These are phyloP conservation scores for Myotis yumanensis DNA, from an alignment of 2,113 vertebrate species.

Conservation along the genomic window DNA sequence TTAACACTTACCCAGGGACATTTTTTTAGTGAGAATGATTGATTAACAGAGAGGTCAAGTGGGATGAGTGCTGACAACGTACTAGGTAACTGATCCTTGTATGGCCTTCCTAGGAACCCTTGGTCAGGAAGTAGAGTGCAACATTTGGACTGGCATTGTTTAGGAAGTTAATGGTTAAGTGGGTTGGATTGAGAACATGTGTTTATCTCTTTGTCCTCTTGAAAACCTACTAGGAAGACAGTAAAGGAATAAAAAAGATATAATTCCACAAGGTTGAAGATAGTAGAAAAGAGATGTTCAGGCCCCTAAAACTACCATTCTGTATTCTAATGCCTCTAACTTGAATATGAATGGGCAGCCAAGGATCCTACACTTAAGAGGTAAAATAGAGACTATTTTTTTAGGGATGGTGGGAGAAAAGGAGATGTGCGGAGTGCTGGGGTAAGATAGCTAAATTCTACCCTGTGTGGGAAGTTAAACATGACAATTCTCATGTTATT, in stretches of 20 bases:
- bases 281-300: not conserved
- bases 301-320: not conserved
- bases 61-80: not conserved
- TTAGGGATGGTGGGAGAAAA: not conserved
- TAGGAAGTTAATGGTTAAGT: not conserved
- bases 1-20: not conserved
- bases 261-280: not conserved
- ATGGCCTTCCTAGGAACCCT: not conserved
- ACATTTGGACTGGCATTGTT: not conserved
- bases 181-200: not conserved
- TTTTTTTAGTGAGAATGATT: not conserved
- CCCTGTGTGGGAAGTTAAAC: not conserved
- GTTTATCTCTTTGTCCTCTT: not conserved
- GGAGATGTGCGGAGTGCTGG: not conserved
- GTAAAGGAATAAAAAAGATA: not conserved
- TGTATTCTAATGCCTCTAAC: not conserved
- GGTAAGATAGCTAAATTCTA: not conserved
- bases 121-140: not conserved
- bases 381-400: not conserved
- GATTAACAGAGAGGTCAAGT: not conserved
- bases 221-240: slow-evolving; percentile 7
- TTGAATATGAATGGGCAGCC: not conserved
- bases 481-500: not conserved
- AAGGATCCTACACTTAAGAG: not conserved
- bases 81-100: not conserved